Percentiles rank a stretch among this genome's conserved stretches.
phyloP scores from a whole-genome alignment of 1,140 invertebrate species.

The Cydia pomonella region DNA sequence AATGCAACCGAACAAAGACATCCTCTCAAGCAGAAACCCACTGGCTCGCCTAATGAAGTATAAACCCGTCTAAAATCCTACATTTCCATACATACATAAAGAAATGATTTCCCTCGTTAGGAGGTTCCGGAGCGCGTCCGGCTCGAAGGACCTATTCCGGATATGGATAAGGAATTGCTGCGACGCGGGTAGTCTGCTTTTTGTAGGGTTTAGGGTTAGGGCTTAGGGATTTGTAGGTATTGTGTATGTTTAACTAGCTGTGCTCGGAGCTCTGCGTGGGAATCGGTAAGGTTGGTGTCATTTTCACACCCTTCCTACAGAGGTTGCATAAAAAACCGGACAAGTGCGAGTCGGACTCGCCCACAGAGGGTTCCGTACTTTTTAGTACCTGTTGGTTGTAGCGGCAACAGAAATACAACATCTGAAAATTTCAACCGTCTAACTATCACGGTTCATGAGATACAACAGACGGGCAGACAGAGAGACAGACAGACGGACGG shows the following conservation, averaged over 20 bases:
- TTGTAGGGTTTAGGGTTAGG: background rate
- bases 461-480: no score
- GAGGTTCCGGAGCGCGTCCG: slow-evolving; percentile 64
- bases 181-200: slow-evolving; percentile 3
- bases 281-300: no score
- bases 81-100: slow-evolving; percentile 20
- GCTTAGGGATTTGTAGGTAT: background rate
- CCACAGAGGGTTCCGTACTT: no score
- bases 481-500: no score
- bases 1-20: slow-evolving; percentile 14
- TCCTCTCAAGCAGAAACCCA: slow-evolving; percentile 2
- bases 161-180: slow-evolving; percentile 60
- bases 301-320: no score
- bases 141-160: slow-evolving; percentile 59
- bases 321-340: no score
- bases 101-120: slow-evolving; percentile 58
- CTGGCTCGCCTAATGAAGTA: slow-evolving; percentile 24
- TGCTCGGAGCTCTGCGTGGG: no score
- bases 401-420: no score
- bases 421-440: no score
- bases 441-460: no score
- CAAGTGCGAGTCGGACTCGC: no score
- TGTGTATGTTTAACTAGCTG: background rate
- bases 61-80: slow-evolving; percentile 16
- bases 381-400: no score